These are phyloP conservation scores for Helicoverpa assulta DNA, from an alignment of 2,888 invertebrate genomes.

Conservation along the genomic window DNA sequence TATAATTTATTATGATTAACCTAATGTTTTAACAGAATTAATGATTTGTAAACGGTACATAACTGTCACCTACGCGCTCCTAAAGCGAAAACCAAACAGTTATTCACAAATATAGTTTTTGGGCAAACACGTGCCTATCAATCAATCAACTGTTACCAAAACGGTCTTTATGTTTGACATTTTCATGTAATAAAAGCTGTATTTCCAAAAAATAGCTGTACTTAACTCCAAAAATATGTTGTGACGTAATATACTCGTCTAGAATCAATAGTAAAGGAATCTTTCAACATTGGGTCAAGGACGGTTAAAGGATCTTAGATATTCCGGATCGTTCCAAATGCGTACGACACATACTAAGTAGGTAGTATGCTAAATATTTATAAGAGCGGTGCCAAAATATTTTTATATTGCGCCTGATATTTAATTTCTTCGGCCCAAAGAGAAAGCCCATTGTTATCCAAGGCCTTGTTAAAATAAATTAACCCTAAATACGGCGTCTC, in stretches of 20 bases:
- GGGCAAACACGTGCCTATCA: no score
- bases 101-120: no score
- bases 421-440: conserved; percentile 9
- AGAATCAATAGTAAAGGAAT: conserved; percentile 4
- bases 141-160: no score
- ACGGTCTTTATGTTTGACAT: no score
- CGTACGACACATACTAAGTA: conserved; percentile 3
- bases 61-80: no score
- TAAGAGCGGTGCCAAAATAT: neutral
- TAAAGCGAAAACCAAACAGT: no score
- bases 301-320: conserved; percentile 4
- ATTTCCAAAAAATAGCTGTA: no score
- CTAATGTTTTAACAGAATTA: no score
- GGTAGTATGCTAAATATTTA: neutral
- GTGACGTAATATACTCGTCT: conserved; percentile 11
- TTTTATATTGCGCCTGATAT: neutral
- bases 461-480: conserved; percentile 35
- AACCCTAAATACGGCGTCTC: conserved; percentile 6
- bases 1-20: no score
- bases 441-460: conserved; percentile 42
- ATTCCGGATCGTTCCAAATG: conserved; percentile 32
- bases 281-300: conserved; percentile 36
- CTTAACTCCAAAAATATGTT: conserved; percentile 13
- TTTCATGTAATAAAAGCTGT: no score
- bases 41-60: no score